A percentile compares a stretch with the other conserved stretches of the same genome.
Evolutionary conservation across 2,113 vertebrate species (phyloP).

Genomic region (Ranitomeya variabilis): DNA sequence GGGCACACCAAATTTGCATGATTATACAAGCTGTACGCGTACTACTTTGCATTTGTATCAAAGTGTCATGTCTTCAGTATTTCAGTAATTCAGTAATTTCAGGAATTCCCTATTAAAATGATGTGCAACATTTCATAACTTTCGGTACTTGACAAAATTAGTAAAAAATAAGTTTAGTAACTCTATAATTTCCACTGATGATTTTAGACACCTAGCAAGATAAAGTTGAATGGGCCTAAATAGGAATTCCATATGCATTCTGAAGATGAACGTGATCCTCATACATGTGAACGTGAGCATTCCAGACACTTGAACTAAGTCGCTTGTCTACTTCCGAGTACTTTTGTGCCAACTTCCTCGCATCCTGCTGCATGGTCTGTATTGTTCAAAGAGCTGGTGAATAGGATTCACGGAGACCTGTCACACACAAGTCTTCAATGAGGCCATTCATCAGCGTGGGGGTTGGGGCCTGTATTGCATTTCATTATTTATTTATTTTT

Average conservation of each 20-base stretch:
- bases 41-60: no score
- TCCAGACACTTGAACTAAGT: slow-evolving; percentile 11
- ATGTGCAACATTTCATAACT: no score
- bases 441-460: slow-evolving; percentile 47
- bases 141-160: no score
- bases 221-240: background rate
- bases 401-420: slow-evolving; percentile 49
- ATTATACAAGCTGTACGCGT: no score
- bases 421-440: slow-evolving; percentile 46
- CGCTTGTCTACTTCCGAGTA: slow-evolving; percentile 38
- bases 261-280: background rate
- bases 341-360: slow-evolving; percentile 45
- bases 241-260: background rate
- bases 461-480: slow-evolving; percentile 16
- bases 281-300: background rate
- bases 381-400: slow-evolving; percentile 48
- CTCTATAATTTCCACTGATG: background rate
- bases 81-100: no score
- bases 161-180: no score
- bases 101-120: no score
- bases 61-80: no score
- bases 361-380: slow-evolving; percentile 38
- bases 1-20: no score
- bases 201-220: background rate
- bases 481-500: slow-evolving; percentile 34